Base-by-base conservation (phyloP, 2,888 invertebrate genomes). In the Eilema griseolum region DNA sequence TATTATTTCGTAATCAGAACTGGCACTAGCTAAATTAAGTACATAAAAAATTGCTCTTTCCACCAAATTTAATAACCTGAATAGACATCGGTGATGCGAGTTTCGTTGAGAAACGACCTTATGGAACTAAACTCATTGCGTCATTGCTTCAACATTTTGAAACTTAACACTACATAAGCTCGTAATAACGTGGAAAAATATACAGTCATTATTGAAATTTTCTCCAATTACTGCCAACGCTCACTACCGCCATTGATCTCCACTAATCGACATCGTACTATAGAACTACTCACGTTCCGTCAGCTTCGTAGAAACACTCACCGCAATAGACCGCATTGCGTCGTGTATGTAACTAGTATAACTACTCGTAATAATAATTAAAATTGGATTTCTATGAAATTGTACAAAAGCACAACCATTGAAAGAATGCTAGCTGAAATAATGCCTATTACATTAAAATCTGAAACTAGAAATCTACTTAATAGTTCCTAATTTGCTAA, bases 231-330 rank as follows among this genome's bases (percentile, higher is more conserved):
- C 77, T 46, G 76, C 65, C 82, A 69, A 67, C 70, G n/a, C 67
- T 80, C 62, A 80, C 77, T 70, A 71, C 76, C 74, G 75, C 75
- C 70, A 73, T 77, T 77, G 78, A 80, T 80, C 75, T 77, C 73
- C 16, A 69, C 70, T 81, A 77, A 83, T 81, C 73, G 72, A 73
- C 79, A 64, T 64, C 67, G 73, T 65, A 71, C 73, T 72, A 77
- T 77, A 73, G 82, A 74, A 81, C 77, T 83, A 71, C 76, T 74
- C 76, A 83, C 77, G 78, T 78, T 76, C 72, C 66, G 69, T 74
- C 71, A 71, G 60, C 71, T 85, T 81, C 83, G 71, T 76, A 71
- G 83, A 83, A 85, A 79, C 71, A 68, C 73, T 71, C 71, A 70
- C 81, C 82, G 85, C 84, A 85, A 74, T 85, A 85, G 52, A 52